These are phyloP conservation scores for Centropyge bicolor DNA, from an alignment of 2,797 vertebrate genomes.

Conservation along the genomic window DNA sequence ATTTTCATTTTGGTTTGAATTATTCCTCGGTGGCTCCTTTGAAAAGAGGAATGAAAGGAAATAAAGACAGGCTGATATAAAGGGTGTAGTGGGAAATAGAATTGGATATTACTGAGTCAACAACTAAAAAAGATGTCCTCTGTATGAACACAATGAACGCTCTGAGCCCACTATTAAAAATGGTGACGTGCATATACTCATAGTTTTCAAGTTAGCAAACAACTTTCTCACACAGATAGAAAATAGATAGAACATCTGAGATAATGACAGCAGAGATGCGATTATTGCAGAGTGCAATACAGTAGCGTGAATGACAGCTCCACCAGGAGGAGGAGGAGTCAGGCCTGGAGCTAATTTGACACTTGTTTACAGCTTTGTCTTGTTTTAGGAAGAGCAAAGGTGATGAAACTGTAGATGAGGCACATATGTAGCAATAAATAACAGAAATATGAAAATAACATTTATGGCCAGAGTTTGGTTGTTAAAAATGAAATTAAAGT, in stretches of 20 bases:
- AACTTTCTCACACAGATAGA: not conserved
- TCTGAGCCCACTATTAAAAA: not conserved
- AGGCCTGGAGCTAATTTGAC: conserved; percentile 25
- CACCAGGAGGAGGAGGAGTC: conserved; percentile 6
- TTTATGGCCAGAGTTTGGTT: not conserved
- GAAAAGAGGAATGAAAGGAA: not conserved
- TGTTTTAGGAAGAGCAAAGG: conserved; percentile 26
- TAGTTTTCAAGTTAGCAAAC: not conserved
- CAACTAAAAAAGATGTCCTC: not conserved
- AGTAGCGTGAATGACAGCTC: not conserved
- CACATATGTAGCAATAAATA: not conserved
- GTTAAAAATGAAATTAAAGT: not conserved
- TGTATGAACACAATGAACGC: not conserved
- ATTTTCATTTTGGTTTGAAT: conserved; percentile 25
- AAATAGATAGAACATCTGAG: not conserved
- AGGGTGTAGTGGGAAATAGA: not conserved
- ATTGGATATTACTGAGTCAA: not conserved
- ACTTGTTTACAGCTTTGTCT: conserved; percentile 47
- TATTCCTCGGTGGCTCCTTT: not conserved
- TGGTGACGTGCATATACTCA: not conserved
- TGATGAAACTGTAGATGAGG: conserved; percentile 25
- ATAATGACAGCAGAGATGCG: not conserved
- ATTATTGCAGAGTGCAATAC: not conserved
- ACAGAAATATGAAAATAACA: not conserved
- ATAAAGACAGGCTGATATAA: not conserved